Base-by-base conservation (phyloP, 2,888 invertebrate genomes). In the Eledona agricola region DNA sequence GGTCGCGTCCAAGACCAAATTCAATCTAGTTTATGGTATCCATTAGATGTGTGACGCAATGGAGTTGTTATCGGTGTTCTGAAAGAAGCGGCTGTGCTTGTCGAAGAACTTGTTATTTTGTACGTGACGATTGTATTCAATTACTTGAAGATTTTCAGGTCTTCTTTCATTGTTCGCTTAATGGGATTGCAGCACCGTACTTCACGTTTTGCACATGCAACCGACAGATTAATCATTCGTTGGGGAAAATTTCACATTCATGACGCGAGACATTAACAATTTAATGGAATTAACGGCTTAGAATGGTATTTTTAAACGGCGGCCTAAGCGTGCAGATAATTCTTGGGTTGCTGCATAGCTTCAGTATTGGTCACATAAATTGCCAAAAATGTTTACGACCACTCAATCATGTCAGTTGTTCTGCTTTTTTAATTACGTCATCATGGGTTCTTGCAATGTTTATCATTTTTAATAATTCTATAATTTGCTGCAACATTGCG, bases 31-130 rank as follows among this genome's bases (percentile, higher is more conserved):
- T 72, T 72, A 73, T 67, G 64, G 67, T 58, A 63, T 54, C 50
- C 73, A 73, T 74, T 74, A 74, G 67, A 65, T 65, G 60, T 66
- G 68, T 70, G 71, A 69, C 65, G 70, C 70, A 70, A 72, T 69
- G 67, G 61, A 59, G 54, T 60, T 60, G 66, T 69, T 69, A 69
- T 70, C 69, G 60, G 57, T 53, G 23, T 45, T 56, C 55, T 57
- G 55, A 59, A 60, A 58, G 57, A 62, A 63, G 64, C 65, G 62
- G 62, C 56, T 29, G 42, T 50, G 57, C 55, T 60, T 60, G 64
- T 61, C 61, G 55, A 45, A 49, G 54, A 57, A 62, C 58, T 60
- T 64, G 63, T 60, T 58, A 56, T 55, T 51, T 46, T 42, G 56
- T 59, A 62, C 61, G 61, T 62, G 63, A 60, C 52, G 58, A 59